Percentiles rank a stretch among this genome's conserved stretches.
Conservation (phyloP, 2,888 invertebrate species). For the Plebejus melissa region DNA sequence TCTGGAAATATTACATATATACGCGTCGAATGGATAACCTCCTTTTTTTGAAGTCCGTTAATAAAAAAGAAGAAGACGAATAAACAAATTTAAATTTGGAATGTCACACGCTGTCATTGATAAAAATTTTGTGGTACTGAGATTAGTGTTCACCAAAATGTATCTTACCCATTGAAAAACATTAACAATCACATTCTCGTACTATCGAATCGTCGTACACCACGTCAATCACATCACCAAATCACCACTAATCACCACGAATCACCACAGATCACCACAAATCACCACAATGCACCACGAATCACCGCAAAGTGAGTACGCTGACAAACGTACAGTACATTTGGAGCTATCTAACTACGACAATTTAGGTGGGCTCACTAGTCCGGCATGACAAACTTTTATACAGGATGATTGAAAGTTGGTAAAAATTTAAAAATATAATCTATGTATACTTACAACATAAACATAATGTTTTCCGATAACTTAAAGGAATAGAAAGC, state of each 20-base stretch:
- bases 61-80: background rate
- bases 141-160: background rate
- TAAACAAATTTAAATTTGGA: background rate
- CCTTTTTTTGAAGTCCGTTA: too few species aligned
- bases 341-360: slow-evolving; percentile 33
- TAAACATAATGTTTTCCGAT: too few species aligned
- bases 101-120: background rate
- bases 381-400: slow-evolving; percentile 32
- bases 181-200: slow-evolving; percentile 14
- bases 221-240: slow-evolving; percentile 12
- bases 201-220: background rate
- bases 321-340: background rate
- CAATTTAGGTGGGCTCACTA: slow-evolving; percentile 35
- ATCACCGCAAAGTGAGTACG: slow-evolving; percentile 23
- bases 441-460: too few species aligned
- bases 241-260: slow-evolving; percentile 25
- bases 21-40: too few species aligned
- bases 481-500: too few species aligned
- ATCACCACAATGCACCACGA: slow-evolving; percentile 1
- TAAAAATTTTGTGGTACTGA: background rate
- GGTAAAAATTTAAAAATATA: too few species aligned
- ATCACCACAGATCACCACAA: slow-evolving; percentile 3
- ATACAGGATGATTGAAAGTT: slow-evolving; percentile 43
- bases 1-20: too few species aligned
- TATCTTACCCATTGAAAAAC: slow-evolving; percentile 16